These are phyloP conservation scores for Mantis religiosa DNA, from an alignment of 2,888 invertebrate genomes.

Conservation along the genomic window DNA sequence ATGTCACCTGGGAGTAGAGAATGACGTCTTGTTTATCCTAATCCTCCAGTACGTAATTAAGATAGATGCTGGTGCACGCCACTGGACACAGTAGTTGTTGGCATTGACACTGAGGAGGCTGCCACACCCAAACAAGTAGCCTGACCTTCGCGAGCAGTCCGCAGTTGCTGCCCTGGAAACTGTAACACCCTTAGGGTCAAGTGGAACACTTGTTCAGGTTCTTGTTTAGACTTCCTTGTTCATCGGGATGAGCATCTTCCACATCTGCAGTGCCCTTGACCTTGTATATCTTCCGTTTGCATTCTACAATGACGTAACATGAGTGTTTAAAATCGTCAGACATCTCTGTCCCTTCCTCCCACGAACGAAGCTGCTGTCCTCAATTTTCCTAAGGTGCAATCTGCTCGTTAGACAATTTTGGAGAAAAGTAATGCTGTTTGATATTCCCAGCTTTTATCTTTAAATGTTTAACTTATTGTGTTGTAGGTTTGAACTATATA, in stretches of 20 bases:
- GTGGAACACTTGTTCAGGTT: neutral
- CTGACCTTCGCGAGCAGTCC: neutral
- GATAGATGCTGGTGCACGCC: neutral
- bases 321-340: too few relatives aligned
- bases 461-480: too few relatives aligned
- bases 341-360: too few relatives aligned
- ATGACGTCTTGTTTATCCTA: too few relatives aligned
- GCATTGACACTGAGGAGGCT: neutral
- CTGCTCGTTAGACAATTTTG: too few relatives aligned
- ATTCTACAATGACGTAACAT: neutral
- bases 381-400: too few relatives aligned
- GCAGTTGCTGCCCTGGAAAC: neutral
- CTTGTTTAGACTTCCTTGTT: neutral
- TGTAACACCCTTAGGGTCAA: neutral
- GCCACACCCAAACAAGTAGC: neutral
- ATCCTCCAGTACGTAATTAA: too few relatives aligned
- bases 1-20: too few relatives aligned
- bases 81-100: neutral
- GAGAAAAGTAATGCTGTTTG: too few relatives aligned
- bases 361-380: too few relatives aligned
- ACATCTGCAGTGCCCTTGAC: neutral
- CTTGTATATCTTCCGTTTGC: neutral
- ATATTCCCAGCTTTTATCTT: too few relatives aligned
- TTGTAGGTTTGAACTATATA: too few relatives aligned
- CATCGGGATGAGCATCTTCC: neutral